phyloP scores from a whole-genome alignment of 2,888 invertebrate species.

The Bombylius discolor region DNA sequence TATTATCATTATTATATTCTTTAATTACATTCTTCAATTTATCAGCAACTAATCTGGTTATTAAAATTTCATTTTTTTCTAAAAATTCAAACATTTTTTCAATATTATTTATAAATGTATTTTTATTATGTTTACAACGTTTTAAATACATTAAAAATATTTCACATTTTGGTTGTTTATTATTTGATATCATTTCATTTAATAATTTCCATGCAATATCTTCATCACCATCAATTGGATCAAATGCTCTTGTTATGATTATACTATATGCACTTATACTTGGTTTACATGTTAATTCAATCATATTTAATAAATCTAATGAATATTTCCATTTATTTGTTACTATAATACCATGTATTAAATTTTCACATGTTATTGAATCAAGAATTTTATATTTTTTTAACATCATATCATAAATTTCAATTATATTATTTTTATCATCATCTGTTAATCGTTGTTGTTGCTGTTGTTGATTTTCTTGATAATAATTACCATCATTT shows the following conservation, averaged over 20 bases:
- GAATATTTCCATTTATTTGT: slow-evolving; percentile 52
- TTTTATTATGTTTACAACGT: slow-evolving; percentile 35
- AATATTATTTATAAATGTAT: slow-evolving; percentile 35
- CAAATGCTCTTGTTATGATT: slow-evolving; percentile 46
- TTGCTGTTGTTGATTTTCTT: too few species aligned
- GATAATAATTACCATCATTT: too few species aligned
- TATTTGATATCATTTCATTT: slow-evolving; percentile 39
- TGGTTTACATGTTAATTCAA: slow-evolving; percentile 40
- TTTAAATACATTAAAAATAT: slow-evolving; percentile 44
- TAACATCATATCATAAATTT: slow-evolving; percentile 32
- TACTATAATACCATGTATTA: slow-evolving; percentile 48
- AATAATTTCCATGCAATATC: slow-evolving; percentile 46
- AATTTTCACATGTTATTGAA: slow-evolving; percentile 43
- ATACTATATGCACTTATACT: slow-evolving; percentile 40
- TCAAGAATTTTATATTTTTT: slow-evolving; percentile 47
- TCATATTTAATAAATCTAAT: slow-evolving; percentile 45
- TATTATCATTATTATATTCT: neutral
- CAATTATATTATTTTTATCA: slow-evolving; percentile 43
- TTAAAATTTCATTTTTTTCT: slow-evolving; percentile 37
- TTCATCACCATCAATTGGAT: neutral
- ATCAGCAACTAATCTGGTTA: slow-evolving; percentile 28
- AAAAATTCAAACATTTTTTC: slow-evolving; percentile 47
- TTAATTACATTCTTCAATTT: slow-evolving; percentile 22
- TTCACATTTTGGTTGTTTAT: slow-evolving; percentile 33
- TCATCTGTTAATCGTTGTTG: slow-evolving; percentile 26